Evolutionary conservation across 2,888 invertebrate genomes (phyloP), one percentile per base, ranked within the genome.

Genomic region (Homarus gammarus): DNA sequence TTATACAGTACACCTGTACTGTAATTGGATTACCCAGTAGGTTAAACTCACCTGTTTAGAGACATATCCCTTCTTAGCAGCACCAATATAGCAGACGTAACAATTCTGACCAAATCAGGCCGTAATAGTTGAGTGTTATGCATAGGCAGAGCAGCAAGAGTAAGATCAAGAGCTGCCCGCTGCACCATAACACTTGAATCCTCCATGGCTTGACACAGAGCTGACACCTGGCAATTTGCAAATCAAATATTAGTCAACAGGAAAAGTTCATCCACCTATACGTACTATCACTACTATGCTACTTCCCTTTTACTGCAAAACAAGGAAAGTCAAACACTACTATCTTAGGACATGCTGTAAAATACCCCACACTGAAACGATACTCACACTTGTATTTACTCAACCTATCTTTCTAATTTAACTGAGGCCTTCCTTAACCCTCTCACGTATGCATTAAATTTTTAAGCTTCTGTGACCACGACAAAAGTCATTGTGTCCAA

Each of bases 11-110:
- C 27, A n/a, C 15, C n/a, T n/a, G 27, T 27, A 82, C 22, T n/a
- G 33, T 18, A 61, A 6, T 10, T 10, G 36, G 5, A 15, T n/a
- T n/a, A n/a, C n/a, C n/a, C n/a, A 2, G 3, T 18, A 56, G 22
- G 22, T 56, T 18, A 12, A 12, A 56, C 56, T 90, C 77, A 95
- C 95, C 97, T 95, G 94, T 98, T 98, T 22, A 98, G 95, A 44
- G 97, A 98, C 97, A 98, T 98, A 93, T 98, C 98, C 91, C 98
- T 94, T 72, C 98, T 94, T 79, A 98, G 94, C 92, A 98, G 96
- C 2, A 95, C 95, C 91, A 94, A 94, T 83, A 98, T 94, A 40
- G 96, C 96, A 87, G 97, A 96, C 38, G 96, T 96, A 10, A 97
- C 96, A 91, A 97, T 94, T 86, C 95, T 95, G 78, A 96, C 95